A percentile compares a stretch with the other conserved stretches of the same genome.
phyloP scores from a whole-genome alignment of 92 coral and sea anemone species.

The Porites lobata region DNA sequence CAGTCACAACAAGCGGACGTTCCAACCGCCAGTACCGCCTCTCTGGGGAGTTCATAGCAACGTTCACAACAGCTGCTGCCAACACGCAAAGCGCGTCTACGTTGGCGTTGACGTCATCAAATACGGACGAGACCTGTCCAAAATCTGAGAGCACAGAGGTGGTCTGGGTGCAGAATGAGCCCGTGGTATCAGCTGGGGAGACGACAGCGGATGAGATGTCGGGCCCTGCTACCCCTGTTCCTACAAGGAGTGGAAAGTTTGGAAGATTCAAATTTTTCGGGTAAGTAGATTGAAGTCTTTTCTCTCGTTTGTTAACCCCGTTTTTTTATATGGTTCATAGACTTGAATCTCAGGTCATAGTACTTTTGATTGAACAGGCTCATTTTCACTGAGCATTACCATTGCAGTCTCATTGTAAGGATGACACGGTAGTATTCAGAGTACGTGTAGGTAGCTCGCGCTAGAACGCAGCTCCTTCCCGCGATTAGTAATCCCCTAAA shows the following conservation, averaged over 20 bases:
- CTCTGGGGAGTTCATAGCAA: constrained; percentile 75
- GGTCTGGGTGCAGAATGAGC: constrained; percentile 88
- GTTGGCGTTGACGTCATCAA: constrained; percentile 58
- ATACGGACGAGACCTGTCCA: constrained; percentile 69
- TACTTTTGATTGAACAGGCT: too few relatives aligned
- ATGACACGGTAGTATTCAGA: too few relatives aligned
- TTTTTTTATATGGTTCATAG: too few relatives aligned
- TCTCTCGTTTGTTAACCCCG: not conserved
- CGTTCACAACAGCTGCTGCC: constrained; percentile 67
- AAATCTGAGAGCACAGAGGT: constrained; percentile 75
- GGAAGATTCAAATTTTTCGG: constrained; percentile 78
- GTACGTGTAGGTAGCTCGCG: too few relatives aligned
- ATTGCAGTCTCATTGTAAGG: too few relatives aligned
- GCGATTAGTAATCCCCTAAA: too few relatives aligned
- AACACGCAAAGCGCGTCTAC: constrained; percentile 48
- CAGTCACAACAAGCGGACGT: constrained; percentile 21
- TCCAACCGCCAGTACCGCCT: constrained; percentile 45
- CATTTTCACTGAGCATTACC: too few relatives aligned
- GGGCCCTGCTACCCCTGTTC: constrained; percentile 76
- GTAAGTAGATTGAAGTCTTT: constrained; percentile 19
- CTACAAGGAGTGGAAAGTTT: constrained; percentile 68
- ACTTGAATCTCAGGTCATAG: too few relatives aligned
- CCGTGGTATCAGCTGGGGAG: constrained; percentile 78
- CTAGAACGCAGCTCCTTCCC: too few relatives aligned
- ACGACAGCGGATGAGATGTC: constrained; percentile 88